phyloP scores from a whole-genome alignment of 1,140 invertebrate genomes.

The Danaus melanippus region DNA sequence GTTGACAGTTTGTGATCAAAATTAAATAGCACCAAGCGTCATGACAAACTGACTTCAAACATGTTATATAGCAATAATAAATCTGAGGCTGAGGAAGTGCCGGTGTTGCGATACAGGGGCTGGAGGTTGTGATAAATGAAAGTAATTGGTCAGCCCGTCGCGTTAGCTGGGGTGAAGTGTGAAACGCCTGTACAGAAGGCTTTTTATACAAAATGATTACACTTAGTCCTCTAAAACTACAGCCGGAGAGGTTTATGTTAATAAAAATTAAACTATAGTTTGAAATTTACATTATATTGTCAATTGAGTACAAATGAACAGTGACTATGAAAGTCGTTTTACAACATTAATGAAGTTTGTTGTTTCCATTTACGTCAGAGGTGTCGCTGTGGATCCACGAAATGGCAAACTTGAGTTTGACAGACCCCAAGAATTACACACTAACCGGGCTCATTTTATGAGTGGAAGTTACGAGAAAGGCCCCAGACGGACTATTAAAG shows the following conservation, averaged over 20 bases:
- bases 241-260: neutral
- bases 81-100: constrained; percentile 15
- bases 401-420: constrained; percentile 18
- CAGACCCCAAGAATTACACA: constrained; percentile 22
- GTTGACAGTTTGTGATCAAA: too few relatives aligned
- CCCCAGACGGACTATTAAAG: constrained; percentile 39
- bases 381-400: constrained; percentile 5
- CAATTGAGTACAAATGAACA: too few relatives aligned
- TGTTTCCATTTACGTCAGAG: neutral
- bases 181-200: constrained; percentile 16
- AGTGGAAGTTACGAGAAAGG: constrained; percentile 32
- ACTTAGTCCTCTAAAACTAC: constrained; percentile 2
- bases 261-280: too few relatives aligned
- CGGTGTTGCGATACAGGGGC: constrained; percentile 28
- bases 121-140: constrained; percentile 42
- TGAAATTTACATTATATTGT: too few relatives aligned
- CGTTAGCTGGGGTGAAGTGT: constrained; percentile 12
- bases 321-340: too few relatives aligned
- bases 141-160: constrained; percentile 45
- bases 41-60: constrained; percentile 14
- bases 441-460: constrained; percentile 28
- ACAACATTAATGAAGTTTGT: neutral
- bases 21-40: neutral
- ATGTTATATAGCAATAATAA: constrained; percentile 20
- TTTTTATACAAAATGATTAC: constrained; percentile 12